These are phyloP conservation scores for Agrochola lychnidis DNA, from an alignment of 2,888 invertebrate genomes.

Conservation along the genomic window DNA sequence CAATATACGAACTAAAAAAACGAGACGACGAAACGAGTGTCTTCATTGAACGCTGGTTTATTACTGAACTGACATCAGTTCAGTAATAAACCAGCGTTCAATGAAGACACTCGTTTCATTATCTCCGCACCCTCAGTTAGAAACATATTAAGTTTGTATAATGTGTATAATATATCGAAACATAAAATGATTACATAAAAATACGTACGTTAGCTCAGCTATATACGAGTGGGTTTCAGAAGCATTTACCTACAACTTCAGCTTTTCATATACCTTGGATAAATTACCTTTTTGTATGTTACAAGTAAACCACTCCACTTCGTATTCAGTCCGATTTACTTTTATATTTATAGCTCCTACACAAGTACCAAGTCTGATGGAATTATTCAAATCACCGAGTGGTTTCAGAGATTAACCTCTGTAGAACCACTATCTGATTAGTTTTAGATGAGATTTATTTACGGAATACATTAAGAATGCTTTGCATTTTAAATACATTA, in stretches of 20 bases:
- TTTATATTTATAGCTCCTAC: slow-evolving; percentile 5
- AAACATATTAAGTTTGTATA: no score
- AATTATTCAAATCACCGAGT: slow-evolving; percentile 49
- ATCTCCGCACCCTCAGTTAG: no score
- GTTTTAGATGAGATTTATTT: slow-evolving; percentile 48
- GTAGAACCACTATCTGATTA: slow-evolving; percentile 52
- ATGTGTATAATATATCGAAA: neutral
- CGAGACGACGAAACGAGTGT: no score
- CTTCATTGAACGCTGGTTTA: no score
- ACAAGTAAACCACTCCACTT: neutral
- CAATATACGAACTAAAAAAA: no score
- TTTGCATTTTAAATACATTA: slow-evolving; percentile 59
- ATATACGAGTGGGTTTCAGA: neutral
- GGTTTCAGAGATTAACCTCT: slow-evolving; percentile 42
- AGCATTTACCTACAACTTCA: neutral
- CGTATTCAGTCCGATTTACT: slow-evolving; percentile 12
- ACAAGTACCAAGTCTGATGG: slow-evolving; percentile 5
- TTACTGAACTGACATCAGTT: no score
- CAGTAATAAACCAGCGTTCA: no score
- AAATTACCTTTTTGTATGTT: slow-evolving; percentile 1
- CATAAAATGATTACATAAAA: neutral
- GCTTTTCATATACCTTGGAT: neutral
- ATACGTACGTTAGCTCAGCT: neutral
- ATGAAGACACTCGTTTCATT: no score
- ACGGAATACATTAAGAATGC: slow-evolving; percentile 44